Evolutionary conservation across 2,797 vertebrate species (phyloP).

Genomic region (Etheostoma perlongum): DNA sequence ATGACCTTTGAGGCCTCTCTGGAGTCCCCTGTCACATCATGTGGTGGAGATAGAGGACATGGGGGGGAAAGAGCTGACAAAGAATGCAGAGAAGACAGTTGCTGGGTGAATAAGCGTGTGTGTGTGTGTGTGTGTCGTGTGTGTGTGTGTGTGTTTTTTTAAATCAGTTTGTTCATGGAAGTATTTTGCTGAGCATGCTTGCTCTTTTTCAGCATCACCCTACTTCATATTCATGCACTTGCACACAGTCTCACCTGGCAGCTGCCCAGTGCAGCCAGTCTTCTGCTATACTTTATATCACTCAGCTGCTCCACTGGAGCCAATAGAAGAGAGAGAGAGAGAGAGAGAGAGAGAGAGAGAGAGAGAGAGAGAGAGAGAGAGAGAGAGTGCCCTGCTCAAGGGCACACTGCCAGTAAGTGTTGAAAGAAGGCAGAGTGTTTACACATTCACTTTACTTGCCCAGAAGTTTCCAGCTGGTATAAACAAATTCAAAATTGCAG

Average conservation of each 20-base stretch:
- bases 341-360: conserved; percentile 27
- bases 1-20: conserved; percentile 74
- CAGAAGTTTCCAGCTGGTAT: conserved; percentile 59
- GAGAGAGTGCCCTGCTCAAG: conserved; percentile 60
- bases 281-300: conserved; percentile 53
- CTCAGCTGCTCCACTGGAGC: conserved; percentile 43
- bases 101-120: conserved; percentile 40
- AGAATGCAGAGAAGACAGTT: conserved; percentile 53
- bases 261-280: conserved; percentile 46
- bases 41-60: conserved; percentile 55
- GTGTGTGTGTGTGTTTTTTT: conserved; percentile 3
- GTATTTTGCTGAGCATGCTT: conserved; percentile 62
- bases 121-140: background rate
- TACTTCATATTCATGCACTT: conserved; percentile 57
- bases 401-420: conserved; percentile 60
- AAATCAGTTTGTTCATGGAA: conserved; percentile 47
- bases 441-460: conserved; percentile 54
- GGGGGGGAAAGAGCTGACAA: conserved; percentile 59
- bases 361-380: background rate
- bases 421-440: conserved; percentile 57
- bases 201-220: conserved; percentile 45
- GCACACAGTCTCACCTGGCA: conserved; percentile 54
- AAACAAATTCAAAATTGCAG: conserved; percentile 37
- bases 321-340: conserved; percentile 14
- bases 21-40: conserved; percentile 65